Evolutionary conservation across 2,888 invertebrate genomes (phyloP), one percentile per base, ranked within the genome.

Genomic region (Cosmopolites sordidus): DNA sequence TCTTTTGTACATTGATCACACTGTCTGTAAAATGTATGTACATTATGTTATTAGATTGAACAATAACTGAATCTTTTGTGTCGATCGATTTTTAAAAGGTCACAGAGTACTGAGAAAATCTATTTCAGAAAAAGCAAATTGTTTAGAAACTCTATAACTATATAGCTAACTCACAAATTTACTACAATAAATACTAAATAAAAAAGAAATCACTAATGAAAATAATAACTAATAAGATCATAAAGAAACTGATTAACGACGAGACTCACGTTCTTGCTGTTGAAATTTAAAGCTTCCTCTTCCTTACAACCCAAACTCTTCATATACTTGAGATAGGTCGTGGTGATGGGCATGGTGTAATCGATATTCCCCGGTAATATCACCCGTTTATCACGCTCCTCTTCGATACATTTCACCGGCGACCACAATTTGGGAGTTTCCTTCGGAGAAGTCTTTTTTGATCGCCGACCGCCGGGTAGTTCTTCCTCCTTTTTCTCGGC

Each of bases 291-390:
- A 5, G 82, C 81, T 66, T 83, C 79, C 66, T 81, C 79, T 69
- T 83, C 80, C 67, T 78, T 74, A 64, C 83, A 73, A 51, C 83
- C 84, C 73, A 89, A 77, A 71, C 80, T 87, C 70, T 88, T 79
- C 79, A 90, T 89, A 68, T 89, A 84, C 71, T 89, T 90, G 73
- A 93, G 77, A 75, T 92, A 92, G 29, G 91, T 89, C 47, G 92
- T 91, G 43, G 92, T 93, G 63, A 92, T 92, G 42, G 93, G 92
- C 66, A 92, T 82, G 67, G 88, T 89, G 77, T 86, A 89, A 76
- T 90, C 89, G 60, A 87, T 83, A 55, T 81, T 80, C 22, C 78
- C 78, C 17, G 76, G 66, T 60, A 70, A 67, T 50, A 73, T 60
- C 41, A 66, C 46, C 49, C 63, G 60, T 14, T 43, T 77, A 2